phyloP scores from a whole-genome alignment of 2,797 vertebrate genomes.

The Menidia menidia region DNA sequence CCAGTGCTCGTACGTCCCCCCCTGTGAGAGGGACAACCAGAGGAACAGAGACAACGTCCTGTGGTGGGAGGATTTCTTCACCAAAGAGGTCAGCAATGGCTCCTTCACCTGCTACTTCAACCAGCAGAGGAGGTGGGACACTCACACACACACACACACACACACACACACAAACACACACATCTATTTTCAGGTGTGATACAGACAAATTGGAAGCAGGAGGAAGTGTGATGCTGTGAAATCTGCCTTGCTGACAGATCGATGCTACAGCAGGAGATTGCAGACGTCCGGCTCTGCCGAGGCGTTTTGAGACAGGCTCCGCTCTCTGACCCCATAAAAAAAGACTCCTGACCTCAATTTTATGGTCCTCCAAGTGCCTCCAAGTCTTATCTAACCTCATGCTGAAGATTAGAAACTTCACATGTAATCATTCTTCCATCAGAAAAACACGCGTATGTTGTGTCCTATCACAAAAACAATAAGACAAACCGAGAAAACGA shows the following conservation, averaged over 20 bases:
- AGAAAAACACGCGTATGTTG: neutral
- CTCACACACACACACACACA: slow-evolving; percentile 34
- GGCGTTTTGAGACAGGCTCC: neutral
- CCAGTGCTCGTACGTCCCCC: slow-evolving; percentile 95
- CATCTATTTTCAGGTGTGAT: slow-evolving; percentile 35
- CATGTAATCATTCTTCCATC: no score
- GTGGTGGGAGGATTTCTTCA: slow-evolving; percentile 92
- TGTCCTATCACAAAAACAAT: no score
- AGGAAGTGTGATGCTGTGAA: slow-evolving; percentile 52
- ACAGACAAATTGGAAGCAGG: slow-evolving; percentile 21
- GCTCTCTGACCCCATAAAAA: neutral
- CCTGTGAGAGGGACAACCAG: slow-evolving; percentile 94
- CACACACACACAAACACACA: slow-evolving; percentile 1
- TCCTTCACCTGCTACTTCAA: slow-evolving; percentile 96
- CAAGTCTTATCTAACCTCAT: neutral
- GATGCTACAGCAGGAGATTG: slow-evolving; percentile 12
- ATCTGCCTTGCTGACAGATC: slow-evolving; percentile 5
- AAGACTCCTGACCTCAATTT: slow-evolving; percentile 11
- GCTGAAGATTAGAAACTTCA: no score
- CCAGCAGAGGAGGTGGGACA: slow-evolving; percentile 91
- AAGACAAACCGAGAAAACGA: no score
- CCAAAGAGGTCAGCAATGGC: slow-evolving; percentile 89
- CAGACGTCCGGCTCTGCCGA: neutral
- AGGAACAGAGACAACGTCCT: slow-evolving; percentile 92
- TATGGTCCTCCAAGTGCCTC: neutral